A percentile compares a stretch with the other conserved stretches of the same genome.
Conservation (phyloP, 2,797 vertebrate species). For the Poliocrania exsul region DNA sequence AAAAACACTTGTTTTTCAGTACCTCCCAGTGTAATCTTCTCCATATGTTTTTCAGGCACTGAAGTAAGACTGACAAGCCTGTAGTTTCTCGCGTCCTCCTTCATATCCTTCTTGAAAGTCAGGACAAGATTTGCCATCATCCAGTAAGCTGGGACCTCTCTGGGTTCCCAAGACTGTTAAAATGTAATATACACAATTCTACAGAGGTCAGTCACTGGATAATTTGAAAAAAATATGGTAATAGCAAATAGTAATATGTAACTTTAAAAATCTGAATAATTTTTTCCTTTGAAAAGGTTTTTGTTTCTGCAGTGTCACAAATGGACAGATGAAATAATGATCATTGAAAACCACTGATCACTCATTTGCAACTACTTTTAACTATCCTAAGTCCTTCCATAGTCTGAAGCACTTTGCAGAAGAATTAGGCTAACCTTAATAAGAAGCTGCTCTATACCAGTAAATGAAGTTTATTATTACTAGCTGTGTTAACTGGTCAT, state of each 20-base stretch:
- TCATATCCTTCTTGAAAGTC: not conserved
- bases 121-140: not conserved
- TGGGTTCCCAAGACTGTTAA: not conserved
- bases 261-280: rapidly evolving
- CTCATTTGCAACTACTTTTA: not conserved
- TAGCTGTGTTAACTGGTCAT: not conserved
- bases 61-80: not conserved
- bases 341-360: not conserved
- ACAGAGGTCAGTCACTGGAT: not conserved
- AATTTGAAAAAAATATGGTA: not conserved
- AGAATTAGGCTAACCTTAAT: not conserved
- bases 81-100: not conserved
- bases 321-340: not conserved
- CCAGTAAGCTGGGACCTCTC: not conserved
- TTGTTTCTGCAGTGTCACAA: not conserved
- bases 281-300: not conserved
- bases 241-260: not conserved
- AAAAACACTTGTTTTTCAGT: not conserved
- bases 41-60: not conserved
- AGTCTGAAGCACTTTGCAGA: not conserved
- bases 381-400: not conserved
- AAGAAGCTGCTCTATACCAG: not conserved
- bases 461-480: not conserved
- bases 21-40: not conserved
- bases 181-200: not conserved